A percentile compares a stretch with the other conserved stretches of the same genome.
These are phyloP conservation scores for Ophiothrix spiculata DNA, from an alignment of 35 echinoderm and acorn worm species.

Conservation along the genomic window DNA sequence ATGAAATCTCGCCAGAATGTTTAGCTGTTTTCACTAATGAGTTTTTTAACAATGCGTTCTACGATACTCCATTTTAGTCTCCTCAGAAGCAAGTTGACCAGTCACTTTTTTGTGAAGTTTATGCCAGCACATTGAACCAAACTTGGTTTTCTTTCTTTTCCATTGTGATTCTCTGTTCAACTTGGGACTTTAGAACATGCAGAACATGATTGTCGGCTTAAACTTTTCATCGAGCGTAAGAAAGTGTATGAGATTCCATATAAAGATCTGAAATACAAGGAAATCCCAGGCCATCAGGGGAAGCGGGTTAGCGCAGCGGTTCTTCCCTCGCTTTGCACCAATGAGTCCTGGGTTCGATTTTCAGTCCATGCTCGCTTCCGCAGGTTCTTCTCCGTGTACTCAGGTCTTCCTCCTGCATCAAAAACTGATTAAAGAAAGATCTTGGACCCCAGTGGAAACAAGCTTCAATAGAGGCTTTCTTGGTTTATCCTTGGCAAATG, in stretches of 20 bases:
- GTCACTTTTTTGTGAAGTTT: background rate
- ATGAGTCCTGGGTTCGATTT: too few relatives aligned
- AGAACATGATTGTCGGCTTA: constrained; percentile 15
- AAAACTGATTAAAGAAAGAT: too few relatives aligned
- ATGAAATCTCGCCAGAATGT: constrained; percentile 23
- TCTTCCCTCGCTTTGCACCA: too few relatives aligned
- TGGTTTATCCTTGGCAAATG: too few relatives aligned
- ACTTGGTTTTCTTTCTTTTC: constrained; percentile 10
- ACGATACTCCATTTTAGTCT: background rate
- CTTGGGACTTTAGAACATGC: constrained; percentile 22
- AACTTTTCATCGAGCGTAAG: constrained; percentile 25
- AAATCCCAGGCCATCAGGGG: constrained; percentile 16
- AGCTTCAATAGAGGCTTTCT: too few relatives aligned
- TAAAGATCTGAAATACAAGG: constrained; percentile 40
- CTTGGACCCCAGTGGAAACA: too few relatives aligned
- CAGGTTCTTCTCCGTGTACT: too few relatives aligned
- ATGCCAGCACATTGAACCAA: background rate
- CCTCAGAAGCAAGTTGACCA: background rate
- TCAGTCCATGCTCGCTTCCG: too few relatives aligned
- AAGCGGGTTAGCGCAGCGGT: too few relatives aligned
- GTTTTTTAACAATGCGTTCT: constrained; percentile 25
- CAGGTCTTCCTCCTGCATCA: too few relatives aligned
- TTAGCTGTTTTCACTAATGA: background rate
- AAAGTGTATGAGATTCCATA: constrained; percentile 30
- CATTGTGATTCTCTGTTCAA: constrained; percentile 31